Evolutionary conservation across 2,888 invertebrate species (phyloP), one percentile per base, ranked within the genome.

Genomic region (Syritta pipiens): DNA sequence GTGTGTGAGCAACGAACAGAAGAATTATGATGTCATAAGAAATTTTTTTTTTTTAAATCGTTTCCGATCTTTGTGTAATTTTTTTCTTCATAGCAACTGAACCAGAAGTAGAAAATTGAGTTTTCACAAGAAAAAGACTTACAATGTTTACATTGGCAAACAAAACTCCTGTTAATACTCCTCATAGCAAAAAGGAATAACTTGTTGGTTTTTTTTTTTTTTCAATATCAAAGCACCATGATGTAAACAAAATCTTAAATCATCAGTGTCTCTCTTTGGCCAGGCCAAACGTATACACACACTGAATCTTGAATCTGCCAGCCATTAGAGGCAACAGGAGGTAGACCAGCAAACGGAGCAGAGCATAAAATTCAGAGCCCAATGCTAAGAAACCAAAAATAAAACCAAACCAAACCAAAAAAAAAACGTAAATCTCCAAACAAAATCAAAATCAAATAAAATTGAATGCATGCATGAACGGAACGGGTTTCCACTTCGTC

Each of bases 361-460:
- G 32, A 68, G 30, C 67, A 59, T 51, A 51, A 44, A 69, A 59
- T 42, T 10, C 32, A 59, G 59, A 59, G 17, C 49, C 51, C 42
- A 35, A 40, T 28, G 30, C 40, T 17, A 49, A 48, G 37, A 59
- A 68, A 42, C 20, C 40, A 7, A 30, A 62, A 40, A 37, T 17
- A 6, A 20, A 5, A 67, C 26, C 46, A 49, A 40, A 49, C 7
- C 9, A 9, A 42, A 51, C 40, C 5, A 49, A 49, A 17, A 19
- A 28, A 37, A 60, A 59, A 35, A 51, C 42, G 59, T 44, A 69
- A 68, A 59, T 69, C 68, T 60, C 59, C 17, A 69, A 69, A 60
- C 42, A 69, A 60, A 69, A 69, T 60, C 59, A 68, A 68, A 68
- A 59, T 68, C 68, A 69, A 69, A 69, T 69, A 69, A 60, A 59